Conservation (phyloP, 1,140 invertebrate genomes). For the Cyphomyrmex costatus region DNA sequence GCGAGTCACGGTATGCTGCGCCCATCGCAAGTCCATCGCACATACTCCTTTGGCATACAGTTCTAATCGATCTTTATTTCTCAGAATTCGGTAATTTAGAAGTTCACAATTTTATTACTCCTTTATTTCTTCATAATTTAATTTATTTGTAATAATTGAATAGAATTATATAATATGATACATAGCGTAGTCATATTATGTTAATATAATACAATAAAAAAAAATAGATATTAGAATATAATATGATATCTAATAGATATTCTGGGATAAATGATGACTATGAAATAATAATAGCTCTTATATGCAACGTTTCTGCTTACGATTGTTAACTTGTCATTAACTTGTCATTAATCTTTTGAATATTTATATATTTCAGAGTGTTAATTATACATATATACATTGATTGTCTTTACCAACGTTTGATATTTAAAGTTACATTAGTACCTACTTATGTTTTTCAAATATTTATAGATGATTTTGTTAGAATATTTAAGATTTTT, state of each 20-base stretch:
- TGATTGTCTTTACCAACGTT: not conserved
- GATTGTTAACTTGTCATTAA: constrained; percentile 1
- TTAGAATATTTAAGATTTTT: not conserved
- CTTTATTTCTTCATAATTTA: not conserved
- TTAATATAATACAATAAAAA: no score
- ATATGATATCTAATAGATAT: not conserved
- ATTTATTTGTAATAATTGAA: not conserved
- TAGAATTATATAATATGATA: not conserved
- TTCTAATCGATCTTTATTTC: constrained; percentile 4
- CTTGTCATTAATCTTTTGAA: not conserved
- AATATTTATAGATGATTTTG: not conserved
- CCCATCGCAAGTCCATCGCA: not conserved
- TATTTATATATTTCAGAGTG: not conserved
- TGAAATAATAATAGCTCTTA: not conserved
- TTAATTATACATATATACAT: not conserved
- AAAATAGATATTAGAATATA: not conserved
- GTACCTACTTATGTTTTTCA: not conserved
- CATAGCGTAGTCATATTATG: no score
- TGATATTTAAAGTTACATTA: not conserved
- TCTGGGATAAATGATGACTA: not conserved
- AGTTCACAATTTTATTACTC: not conserved
- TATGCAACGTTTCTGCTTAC: not conserved
- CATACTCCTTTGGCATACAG: not conserved
- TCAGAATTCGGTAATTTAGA: not conserved
- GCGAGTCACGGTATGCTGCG: constrained; percentile 22